A percentile compares a stretch with the other conserved stretches of the same genome.
Evolutionary conservation across 2,888 invertebrate genomes (phyloP).

Genomic region (Slavum lentiscoides): DNA sequence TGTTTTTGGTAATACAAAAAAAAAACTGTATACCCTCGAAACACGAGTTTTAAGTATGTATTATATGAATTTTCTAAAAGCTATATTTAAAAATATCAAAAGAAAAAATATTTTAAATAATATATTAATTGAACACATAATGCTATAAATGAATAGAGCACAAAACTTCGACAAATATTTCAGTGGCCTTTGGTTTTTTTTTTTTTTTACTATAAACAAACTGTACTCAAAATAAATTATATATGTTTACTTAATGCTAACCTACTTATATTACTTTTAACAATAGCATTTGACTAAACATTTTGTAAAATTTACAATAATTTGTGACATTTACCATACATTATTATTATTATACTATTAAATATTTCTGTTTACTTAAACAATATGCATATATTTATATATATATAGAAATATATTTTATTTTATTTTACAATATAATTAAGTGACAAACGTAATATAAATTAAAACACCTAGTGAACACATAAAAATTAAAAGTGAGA

Average conservation of each 20-base stretch:
- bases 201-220: not conserved
- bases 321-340: constrained; percentile 19
- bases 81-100: constrained; percentile 29
- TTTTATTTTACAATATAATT: constrained; percentile 33
- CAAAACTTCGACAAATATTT: not conserved
- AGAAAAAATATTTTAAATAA: constrained; percentile 2
- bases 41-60: constrained; percentile 24
- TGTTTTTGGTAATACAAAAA: constrained; percentile 31
- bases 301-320: constrained; percentile 3
- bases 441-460: constrained; percentile 39
- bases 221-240: constrained; percentile 17
- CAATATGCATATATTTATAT: not conserved
- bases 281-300: constrained; percentile 16
- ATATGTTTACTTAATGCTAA: constrained; percentile 10
- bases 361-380: constrained; percentile 29
- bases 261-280: constrained; percentile 1
- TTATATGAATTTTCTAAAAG: not conserved
- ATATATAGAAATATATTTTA: constrained; percentile 12
- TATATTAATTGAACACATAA: constrained; percentile 13
- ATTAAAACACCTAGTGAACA: constrained; percentile 50
- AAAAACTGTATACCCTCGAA: constrained; percentile 38
- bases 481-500: constrained; percentile 51
- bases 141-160: constrained; percentile 23
- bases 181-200: not conserved
- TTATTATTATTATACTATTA: not conserved